Base-by-base conservation (phyloP, 2,888 invertebrate genomes). In the Leptarthrus brevirostris region DNA sequence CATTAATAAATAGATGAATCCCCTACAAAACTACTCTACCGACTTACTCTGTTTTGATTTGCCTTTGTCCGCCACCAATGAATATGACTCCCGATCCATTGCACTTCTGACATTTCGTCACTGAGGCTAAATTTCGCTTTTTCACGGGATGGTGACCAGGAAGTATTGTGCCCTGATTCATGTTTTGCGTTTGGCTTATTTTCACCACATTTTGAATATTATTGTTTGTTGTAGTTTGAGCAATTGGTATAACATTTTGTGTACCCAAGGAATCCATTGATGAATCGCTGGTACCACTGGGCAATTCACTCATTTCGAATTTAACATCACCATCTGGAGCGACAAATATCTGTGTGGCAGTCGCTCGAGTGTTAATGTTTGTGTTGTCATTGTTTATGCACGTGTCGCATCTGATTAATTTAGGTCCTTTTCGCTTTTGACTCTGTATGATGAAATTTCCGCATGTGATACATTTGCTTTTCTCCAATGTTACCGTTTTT, bases 51-150 rank as follows among this genome's bases (percentile, higher is more conserved):
- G 84, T 81, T 79, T 83, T 84, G 5, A 78, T 73, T 69, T 78
- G 78, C 78, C 80, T 30, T 79, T 79, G 69, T 73, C 24, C 79
- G 8, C 79, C 78, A 0, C 83, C 84, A 47, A 85, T 81, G 44
- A 82, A 80, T 79, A 95, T 93, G 70, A 94, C 93, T 54, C 94
- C 94, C 2, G 94, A 93, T 26, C 94, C 94, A 82, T 94, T 95
- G 82, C 94, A 95, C 83, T 94, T 94, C 79, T 94, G 93, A 83
- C 94, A 95, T 82, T 94, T 95, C 20, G 94, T 93, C 66, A 94
- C 93, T 56, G 92, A 91, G 18, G 93, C 92, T 76, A 93, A 87
- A 78, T 92, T 93, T 84, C 93, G 89, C 83, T 93, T 90, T 84
- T 94, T 94, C 34, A 94, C 94, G 74, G 94, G 93, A 87, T 94